Evolutionary conservation across 2,888 invertebrate species (phyloP), one percentile per base, ranked within the genome.

Genomic region (Diarsia rubi): DNA sequence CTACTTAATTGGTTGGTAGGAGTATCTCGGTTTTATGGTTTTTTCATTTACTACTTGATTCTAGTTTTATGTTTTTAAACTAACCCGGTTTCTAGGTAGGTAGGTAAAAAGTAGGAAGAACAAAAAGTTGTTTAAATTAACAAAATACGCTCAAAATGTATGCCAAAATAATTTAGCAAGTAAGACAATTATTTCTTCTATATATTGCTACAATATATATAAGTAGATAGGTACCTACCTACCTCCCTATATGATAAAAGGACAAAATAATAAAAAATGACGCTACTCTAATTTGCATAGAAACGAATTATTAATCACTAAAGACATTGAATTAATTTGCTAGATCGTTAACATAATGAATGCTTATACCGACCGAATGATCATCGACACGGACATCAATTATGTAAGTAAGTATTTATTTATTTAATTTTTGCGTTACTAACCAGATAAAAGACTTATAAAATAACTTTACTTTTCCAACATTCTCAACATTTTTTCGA

Each of bases 271-370:
- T n/a, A 82, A 47, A 59, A 57, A 72, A 60, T 54, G 49, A 65
- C 52, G 37, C 63, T 37, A 27, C n/a, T 66, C 24, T 54, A 69
- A 81, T 81, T 84, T 75, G 75, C 72, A 72, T 66, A 59, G 44
- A 63, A 74, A 75, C 68, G 62, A 63, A 72, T 67, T 44, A 52
- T 37, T 74, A 74, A 69, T 81, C 57, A 70, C 27, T 57, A 42
- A 47, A 69, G 60, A 65, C 54, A 83, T 62, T 69, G 49, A 69
- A 69, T 83, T 69, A 44, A 80, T 67, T 70, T 60, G 54, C 42
- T 11, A 66, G 60, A 57, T 65, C 80, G 21, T 73, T 79, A 62
- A 69, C 57, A 78, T 73, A 72, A 47, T 42, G n/a, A 62, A 42
- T 62, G 9, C 11, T 45, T 12, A 27, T 57, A 27, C 24, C 54